A percentile compares a stretch with the other conserved stretches of the same genome.
Conservation (phyloP, 2,888 invertebrate genomes). For the Sarcophaga rosellei region DNA sequence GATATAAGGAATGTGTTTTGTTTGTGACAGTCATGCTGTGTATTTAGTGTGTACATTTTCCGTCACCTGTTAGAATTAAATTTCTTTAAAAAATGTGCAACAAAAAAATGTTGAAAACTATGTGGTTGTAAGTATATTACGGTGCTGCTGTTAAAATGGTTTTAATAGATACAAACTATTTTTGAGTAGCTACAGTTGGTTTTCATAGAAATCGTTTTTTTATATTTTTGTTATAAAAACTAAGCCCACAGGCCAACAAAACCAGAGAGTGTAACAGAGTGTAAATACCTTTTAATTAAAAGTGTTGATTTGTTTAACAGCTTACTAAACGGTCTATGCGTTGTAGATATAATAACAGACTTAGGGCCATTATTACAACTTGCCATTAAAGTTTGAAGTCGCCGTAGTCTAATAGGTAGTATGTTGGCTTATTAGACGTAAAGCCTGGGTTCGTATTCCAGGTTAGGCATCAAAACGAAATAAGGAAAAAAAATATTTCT, state of each 20-base stretch:
- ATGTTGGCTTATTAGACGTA: too few relatives aligned
- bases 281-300: too few relatives aligned
- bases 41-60: not conserved
- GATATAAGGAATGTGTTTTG: not conserved
- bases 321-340: not conserved
- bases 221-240: constrained; percentile 8
- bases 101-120: too few relatives aligned
- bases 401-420: too few relatives aligned
- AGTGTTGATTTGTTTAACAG: not conserved
- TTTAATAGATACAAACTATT: constrained; percentile 29
- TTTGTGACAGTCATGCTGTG: not conserved
- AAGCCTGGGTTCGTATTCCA: too few relatives aligned
- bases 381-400: too few relatives aligned
- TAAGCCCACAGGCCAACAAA: too few relatives aligned
- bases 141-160: constrained; percentile 15
- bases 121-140: not conserved
- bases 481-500: too few relatives aligned
- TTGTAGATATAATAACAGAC: too few relatives aligned
- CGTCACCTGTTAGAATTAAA: constrained; percentile 56
- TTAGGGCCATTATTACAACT: not conserved
- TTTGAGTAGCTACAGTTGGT: constrained; percentile 47
- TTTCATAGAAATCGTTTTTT: constrained; percentile 41
- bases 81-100: constrained; percentile 14
- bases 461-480: too few relatives aligned
- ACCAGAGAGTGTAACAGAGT: too few relatives aligned